Conservation (phyloP, 2,888 invertebrate genomes). For the Cephus pygmeus region DNA sequence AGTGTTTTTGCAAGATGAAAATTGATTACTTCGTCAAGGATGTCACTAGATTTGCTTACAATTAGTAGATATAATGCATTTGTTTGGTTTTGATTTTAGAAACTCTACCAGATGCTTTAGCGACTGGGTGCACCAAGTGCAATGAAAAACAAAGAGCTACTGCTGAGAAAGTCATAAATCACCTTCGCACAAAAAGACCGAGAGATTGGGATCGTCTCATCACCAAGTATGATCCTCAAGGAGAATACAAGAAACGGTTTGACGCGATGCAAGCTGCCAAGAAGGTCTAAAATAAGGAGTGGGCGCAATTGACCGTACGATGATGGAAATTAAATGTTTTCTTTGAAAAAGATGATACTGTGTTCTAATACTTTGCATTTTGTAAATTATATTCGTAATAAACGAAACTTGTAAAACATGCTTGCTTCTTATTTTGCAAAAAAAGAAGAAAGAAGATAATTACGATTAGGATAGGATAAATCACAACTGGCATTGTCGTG, state of each 20-base stretch:
- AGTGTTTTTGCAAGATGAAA: neutral
- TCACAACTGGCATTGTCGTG: neutral
- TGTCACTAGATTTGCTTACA: neutral
- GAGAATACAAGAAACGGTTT: slow-evolving; percentile 71
- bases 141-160: slow-evolving; percentile 74
- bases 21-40: neutral
- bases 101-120: slow-evolving; percentile 77
- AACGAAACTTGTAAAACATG: neutral
- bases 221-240: slow-evolving; percentile 78
- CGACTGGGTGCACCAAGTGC: slow-evolving; percentile 75
- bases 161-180: slow-evolving; percentile 76
- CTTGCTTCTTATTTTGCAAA: neutral
- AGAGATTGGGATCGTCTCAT: slow-evolving; percentile 77
- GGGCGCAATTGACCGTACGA: neutral
- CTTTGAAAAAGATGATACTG: neutral
- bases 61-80: neutral
- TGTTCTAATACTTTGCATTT: neutral
- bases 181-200: slow-evolving; percentile 73
- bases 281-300: slow-evolving; percentile 5
- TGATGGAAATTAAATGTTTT: neutral
- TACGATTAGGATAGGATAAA: neutral
- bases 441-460: neutral
- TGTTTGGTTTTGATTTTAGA: slow-evolving; percentile 65
- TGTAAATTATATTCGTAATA: neutral
- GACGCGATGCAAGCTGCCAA: slow-evolving; percentile 44